Base-by-base conservation (phyloP, 2,113 vertebrate species). In the Cynocephalus volans region DNA sequence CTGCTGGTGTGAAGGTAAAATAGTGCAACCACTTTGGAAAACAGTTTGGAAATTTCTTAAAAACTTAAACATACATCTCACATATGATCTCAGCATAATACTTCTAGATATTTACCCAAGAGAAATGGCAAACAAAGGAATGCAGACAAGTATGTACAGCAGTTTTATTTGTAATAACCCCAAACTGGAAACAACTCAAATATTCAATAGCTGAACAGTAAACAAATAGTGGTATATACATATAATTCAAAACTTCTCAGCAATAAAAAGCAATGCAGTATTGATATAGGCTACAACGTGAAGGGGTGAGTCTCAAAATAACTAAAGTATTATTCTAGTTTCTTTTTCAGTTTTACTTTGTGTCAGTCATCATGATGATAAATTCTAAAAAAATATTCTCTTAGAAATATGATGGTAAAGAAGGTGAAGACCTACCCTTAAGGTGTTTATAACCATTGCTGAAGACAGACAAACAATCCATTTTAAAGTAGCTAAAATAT, bases 301-400 rank as follows among this genome's bases (percentile, higher is more conserved):
- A 41, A 72, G 3, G 1, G 62, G 70, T 19, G 45, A 65, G 4
- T 86, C 72, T 81, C 33, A 76, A n/a, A 58, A 85, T 26, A 75
- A 36, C 8, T 9, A 33, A 84, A 54, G 0, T 1, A 17, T 52
- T 52, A 65, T 77, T 81, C n/a, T 12, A n/a, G 31, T 65, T 50
- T 48, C 45, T 69, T 70, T 82, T 54, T 58, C 45, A 24, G 1
- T 90, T 36, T 69, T 50, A n/a, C 28, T 41, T 56, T 62, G 18
- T 62, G 50, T 77, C 12, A 50, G 77, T n/a, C 15, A 41, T 56
- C 69, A 56, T 54, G 52, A 62, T 62, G 48, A 26, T 90, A 86
- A 88, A 87, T 89, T 87, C 54, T 60, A 36, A 10, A 70, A 82
- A 82, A 92, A 92, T 72, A n/a, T 15, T 76, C 8, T 73, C 14